A percentile compares a stretch with the other conserved stretches of the same genome.
Evolutionary conservation across 2,113 vertebrate genomes (phyloP).

Genomic region (Seriola aureovittata): DNA sequence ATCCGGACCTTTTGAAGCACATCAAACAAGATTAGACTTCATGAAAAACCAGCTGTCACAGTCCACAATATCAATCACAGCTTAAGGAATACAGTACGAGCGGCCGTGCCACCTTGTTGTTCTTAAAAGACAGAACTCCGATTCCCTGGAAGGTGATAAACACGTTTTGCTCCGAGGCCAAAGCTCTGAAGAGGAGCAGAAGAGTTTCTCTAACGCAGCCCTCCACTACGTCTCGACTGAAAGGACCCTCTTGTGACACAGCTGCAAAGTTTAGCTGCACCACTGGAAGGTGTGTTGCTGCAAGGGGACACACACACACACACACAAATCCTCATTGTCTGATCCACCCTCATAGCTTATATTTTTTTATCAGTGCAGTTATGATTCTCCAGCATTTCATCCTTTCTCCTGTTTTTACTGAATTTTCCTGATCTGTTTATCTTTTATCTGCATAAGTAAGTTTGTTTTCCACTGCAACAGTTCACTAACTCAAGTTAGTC

Average conservation of each 20-base stretch:
- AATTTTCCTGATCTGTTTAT: too few species aligned
- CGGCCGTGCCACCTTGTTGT: slow-evolving; percentile 73
- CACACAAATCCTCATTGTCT: background rate
- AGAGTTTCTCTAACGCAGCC: slow-evolving; percentile 85
- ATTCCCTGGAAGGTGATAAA: slow-evolving; percentile 84
- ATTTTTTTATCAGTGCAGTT: too few species aligned
- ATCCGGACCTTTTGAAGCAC: slow-evolving; percentile 74
- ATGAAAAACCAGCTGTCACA: background rate
- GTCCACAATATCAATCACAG: background rate
- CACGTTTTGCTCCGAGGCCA: slow-evolving; percentile 75
- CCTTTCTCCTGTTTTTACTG: too few species aligned
- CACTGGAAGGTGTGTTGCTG: slow-evolving; percentile 85
- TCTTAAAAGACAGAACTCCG: slow-evolving; percentile 83
- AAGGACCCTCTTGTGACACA: slow-evolving; percentile 78
- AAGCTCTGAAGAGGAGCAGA: slow-evolving; percentile 79
- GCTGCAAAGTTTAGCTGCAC: slow-evolving; percentile 86
- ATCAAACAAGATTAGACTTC: background rate
- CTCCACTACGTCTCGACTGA: slow-evolving; percentile 81
- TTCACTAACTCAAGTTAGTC: too few species aligned
- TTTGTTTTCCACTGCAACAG: too few species aligned
- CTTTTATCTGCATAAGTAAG: too few species aligned
- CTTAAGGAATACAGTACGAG: background rate
- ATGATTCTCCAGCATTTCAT: too few species aligned
- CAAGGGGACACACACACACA: slow-evolving; percentile 5
- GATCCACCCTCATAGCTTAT: too few species aligned